Evolutionary conservation across 2,113 vertebrate genomes (phyloP), one percentile per base, ranked within the genome.

Genomic region (Corythornis vintsioides): DNA sequence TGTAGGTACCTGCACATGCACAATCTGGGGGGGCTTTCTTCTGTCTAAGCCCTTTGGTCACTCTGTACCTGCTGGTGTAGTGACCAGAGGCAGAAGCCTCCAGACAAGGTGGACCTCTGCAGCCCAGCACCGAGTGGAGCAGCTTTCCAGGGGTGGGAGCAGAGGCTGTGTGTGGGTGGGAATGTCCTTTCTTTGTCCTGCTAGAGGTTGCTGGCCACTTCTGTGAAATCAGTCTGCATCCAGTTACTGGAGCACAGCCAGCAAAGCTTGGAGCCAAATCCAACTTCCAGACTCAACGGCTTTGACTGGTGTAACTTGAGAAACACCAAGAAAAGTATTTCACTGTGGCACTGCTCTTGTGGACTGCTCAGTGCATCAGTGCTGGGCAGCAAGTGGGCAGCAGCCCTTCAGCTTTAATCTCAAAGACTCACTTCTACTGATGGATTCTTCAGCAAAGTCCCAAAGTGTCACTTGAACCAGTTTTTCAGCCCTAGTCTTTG

Each of bases 251-350:
- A 86, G 33, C 15, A 45, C 73, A 78, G 80, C 83, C 90, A 95
- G 83, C 3, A 16, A 85, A 90, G 71, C 69, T 63, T 26, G 21
- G 53, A 91, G 72, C 83, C 76, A 83, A 92, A 90, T 71, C 79
- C 47, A 64, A 65, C 45, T 65, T 75, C 67, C 81, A 93, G 53
- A 45, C 72, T 67, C 74, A 67, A 80, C 76, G 74, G 53, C 77
- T 90, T 95, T 83, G 53, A 64, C 64, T 86, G 47, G 5, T 33
- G 71, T 74, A 86, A 91, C 79, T 10, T 83, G 90, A 93, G 83
- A 83, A 88, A 88, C 72, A 66, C 38, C 10, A 29, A 2, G 7
- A 70, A 64, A 76, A 88, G 65, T 28, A 59, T 83, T 86, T 74
- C 43, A 13, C 26, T 74, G 83, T 74, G 75, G 50, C 79, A 83